Evolutionary conservation across 1,140 invertebrate species (phyloP).

Genomic region (Rhagoletis zephyria): DNA sequence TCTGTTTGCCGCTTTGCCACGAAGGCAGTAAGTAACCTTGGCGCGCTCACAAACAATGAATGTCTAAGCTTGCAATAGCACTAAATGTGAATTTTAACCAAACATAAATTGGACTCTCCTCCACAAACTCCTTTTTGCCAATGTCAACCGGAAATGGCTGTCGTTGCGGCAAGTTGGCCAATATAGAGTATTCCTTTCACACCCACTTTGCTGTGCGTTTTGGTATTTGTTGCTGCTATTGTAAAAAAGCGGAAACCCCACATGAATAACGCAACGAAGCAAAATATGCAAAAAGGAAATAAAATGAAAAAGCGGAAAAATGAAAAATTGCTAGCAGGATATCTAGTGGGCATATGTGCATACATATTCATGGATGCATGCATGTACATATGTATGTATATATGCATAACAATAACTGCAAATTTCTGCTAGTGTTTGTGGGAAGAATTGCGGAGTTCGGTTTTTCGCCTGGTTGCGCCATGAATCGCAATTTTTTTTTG

Average conservation of each 20-base stretch:
- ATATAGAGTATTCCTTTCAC: not conserved
- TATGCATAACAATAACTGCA: not conserved
- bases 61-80: conserved; percentile 45
- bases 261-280: conserved; percentile 47
- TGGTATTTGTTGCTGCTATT: conserved; percentile 9
- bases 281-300: conserved; percentile 37
- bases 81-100: conserved; percentile 46
- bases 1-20: not conserved
- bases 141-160: conserved; percentile 41
- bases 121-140: not conserved
- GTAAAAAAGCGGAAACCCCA: conserved; percentile 49
- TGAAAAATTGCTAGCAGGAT: conserved; percentile 40
- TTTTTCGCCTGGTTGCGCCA: not conserved
- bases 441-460: not conserved
- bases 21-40: conserved; percentile 49
- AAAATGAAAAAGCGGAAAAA: conserved; percentile 47
- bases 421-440: not conserved
- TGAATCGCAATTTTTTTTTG: not conserved
- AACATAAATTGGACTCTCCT: not conserved
- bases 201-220: not conserved
- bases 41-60: conserved; percentile 38
- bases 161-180: conserved; percentile 31
- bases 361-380: too few species aligned
- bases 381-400: too few species aligned
- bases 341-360: not conserved